These are phyloP conservation scores for Myanophis thanlyinensis DNA, from an alignment of 2,113 vertebrate genomes.

Conservation along the genomic window DNA sequence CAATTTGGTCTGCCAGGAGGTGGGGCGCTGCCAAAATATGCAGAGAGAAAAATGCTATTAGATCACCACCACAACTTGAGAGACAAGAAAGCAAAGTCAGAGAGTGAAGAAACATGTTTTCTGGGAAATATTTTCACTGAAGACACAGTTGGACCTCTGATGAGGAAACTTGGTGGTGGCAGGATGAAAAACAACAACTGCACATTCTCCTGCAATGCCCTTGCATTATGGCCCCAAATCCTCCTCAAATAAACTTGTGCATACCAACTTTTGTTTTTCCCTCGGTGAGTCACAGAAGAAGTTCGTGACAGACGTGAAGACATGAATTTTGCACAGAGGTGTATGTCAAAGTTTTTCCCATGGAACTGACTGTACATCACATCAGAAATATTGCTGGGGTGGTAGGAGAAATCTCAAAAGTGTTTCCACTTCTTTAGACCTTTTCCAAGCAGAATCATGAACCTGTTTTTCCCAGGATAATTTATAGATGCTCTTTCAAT, in stretches of 20 bases:
- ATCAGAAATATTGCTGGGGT: conserved; percentile 45
- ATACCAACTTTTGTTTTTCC: conserved; percentile 67
- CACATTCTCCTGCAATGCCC: conserved; percentile 46
- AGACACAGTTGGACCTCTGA: conserved; percentile 18
- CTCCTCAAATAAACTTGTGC: conserved; percentile 65
- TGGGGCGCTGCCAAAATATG: conserved; percentile 73
- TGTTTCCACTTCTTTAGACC: not conserved
- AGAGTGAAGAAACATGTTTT: conserved; percentile 52
- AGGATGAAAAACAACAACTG: conserved; percentile 35
- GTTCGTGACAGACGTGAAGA: conserved; percentile 51
- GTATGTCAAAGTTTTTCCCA: conserved; percentile 69
- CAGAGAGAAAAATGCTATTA: conserved; percentile 76
- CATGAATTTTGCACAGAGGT: conserved; percentile 42
- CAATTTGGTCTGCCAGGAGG: conserved; percentile 66
- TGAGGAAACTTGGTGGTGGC: conserved; percentile 21
- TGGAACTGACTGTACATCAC: conserved; percentile 44
- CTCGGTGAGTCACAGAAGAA: conserved; percentile 69
- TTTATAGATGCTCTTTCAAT: not conserved
- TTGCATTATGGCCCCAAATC: conserved; percentile 64
- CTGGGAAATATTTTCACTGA: conserved; percentile 59
- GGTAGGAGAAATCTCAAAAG: not conserved
- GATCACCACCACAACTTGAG: conserved; percentile 69
- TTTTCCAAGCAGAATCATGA: conserved; percentile 36
- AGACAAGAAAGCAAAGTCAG: conserved; percentile 57
- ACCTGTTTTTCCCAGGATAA: not conserved